Evolutionary conservation across 2,797 vertebrate species (phyloP).

Genomic region (Notolepis coatsorum): DNA sequence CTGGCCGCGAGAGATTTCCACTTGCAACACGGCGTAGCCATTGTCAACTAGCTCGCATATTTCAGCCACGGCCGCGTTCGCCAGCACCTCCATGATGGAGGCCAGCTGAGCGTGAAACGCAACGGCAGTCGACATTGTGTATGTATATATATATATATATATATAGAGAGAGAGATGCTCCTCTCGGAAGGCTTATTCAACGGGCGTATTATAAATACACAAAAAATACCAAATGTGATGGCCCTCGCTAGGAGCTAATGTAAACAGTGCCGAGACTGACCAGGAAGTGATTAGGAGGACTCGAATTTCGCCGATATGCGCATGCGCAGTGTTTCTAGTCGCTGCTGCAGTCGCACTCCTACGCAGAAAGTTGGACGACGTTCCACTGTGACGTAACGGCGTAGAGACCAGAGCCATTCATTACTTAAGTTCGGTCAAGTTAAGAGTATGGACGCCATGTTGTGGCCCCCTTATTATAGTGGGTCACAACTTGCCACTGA

Average conservation of each 20-base stretch:
- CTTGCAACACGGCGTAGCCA: conserved; percentile 73
- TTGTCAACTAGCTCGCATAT: conserved; percentile 82
- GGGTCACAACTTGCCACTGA: too few relatives aligned
- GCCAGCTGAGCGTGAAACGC: conserved; percentile 78
- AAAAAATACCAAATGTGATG: neutral
- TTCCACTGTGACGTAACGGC: too few relatives aligned
- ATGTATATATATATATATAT: neutral
- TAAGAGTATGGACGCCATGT: too few relatives aligned
- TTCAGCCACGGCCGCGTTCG: conserved; percentile 81
- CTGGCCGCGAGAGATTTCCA: conserved; percentile 77
- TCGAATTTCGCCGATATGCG: neutral
- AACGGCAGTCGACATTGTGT: conserved; percentile 70
- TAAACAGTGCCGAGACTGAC: conserved; percentile 28
- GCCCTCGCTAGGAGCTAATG: neutral
- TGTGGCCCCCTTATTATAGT: too few relatives aligned
- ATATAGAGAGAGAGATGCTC: too few relatives aligned
- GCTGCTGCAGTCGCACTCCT: too few relatives aligned
- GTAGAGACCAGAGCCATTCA: too few relatives aligned
- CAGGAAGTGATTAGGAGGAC: conserved; percentile 46
- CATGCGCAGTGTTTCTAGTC: too few relatives aligned
- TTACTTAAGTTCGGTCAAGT: too few relatives aligned
- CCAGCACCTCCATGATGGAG: conserved; percentile 82
- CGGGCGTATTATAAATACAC: too few relatives aligned
- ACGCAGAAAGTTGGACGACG: too few relatives aligned
- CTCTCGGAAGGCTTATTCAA: neutral